Evolutionary conservation across 2,888 invertebrate genomes (phyloP).

Genomic region (Reticulitermes lucifugus): DNA sequence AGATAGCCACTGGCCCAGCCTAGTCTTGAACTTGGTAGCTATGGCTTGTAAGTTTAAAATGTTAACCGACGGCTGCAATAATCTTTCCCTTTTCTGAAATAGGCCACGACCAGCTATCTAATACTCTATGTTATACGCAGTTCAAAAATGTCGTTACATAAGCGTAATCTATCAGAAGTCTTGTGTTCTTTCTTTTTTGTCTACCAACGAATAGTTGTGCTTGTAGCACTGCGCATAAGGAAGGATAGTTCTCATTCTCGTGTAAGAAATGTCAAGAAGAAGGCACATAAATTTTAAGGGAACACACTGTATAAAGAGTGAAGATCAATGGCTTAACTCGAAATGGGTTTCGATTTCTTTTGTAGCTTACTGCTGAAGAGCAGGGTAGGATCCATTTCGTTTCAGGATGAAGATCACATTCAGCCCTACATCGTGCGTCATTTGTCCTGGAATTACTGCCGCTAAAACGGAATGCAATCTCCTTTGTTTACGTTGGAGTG

Average conservation of each 20-base stretch:
- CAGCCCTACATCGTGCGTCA: background rate
- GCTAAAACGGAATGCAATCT: background rate
- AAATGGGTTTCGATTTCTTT: constrained; percentile 28
- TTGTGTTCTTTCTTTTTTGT: background rate
- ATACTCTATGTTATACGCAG: too few species aligned
- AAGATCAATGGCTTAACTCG: constrained; percentile 25
- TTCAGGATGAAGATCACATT: constrained; percentile 15
- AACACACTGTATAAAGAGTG: background rate
- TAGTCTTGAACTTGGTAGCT: too few species aligned
- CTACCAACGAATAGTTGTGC: background rate
- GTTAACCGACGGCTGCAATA: too few species aligned
- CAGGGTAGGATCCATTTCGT: constrained; percentile 8
- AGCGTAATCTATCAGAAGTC: too few species aligned
- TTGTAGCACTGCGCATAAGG: background rate
- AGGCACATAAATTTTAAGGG: background rate
- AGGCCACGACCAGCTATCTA: too few species aligned
- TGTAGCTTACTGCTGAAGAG: background rate
- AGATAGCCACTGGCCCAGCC: too few species aligned
- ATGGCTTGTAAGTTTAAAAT: too few species aligned
- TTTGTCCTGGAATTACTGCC: constrained; percentile 14
- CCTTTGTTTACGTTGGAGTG: background rate
- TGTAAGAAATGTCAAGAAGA: background rate
- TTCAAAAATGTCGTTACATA: too few species aligned
- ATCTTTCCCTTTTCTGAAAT: too few species aligned
- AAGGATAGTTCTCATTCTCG: too few species aligned